phyloP scores from a whole-genome alignment of 1,140 invertebrate species.

The Lucilia cuprina region DNA sequence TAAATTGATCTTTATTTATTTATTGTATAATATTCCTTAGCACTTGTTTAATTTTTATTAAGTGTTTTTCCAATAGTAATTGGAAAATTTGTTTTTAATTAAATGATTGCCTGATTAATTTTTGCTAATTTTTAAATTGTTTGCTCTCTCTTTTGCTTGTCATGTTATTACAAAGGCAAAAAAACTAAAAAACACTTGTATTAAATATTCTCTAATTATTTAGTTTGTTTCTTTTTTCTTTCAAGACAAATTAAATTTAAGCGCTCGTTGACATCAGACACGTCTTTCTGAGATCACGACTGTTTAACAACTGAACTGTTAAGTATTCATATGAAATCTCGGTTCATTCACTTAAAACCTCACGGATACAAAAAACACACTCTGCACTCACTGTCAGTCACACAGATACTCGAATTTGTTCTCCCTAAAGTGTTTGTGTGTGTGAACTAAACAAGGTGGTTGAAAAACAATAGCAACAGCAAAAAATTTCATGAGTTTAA shows the following conservation, averaged over 20 bases:
- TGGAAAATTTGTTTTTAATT: constrained; percentile 36
- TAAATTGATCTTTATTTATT: neutral
- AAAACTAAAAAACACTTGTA: constrained; percentile 17
- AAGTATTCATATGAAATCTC: constrained; percentile 20
- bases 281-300: constrained; percentile 62
- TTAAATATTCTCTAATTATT: constrained; percentile 20
- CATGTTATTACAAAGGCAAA: neutral
- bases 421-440: neutral
- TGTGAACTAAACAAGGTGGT: constrained; percentile 2
- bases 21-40: neutral
- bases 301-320: constrained; percentile 58
- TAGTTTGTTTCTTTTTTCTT: neutral
- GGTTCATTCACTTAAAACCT: constrained; percentile 18
- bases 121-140: constrained; percentile 12
- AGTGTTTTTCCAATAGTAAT: constrained; percentile 17
- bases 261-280: constrained; percentile 45
- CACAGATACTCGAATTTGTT: neutral
- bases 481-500: neutral
- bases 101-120: constrained; percentile 30
- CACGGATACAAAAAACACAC: neutral
- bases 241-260: constrained; percentile 26
- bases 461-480: neutral
- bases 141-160: neutral
- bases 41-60: neutral
- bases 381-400: neutral